phyloP scores from a whole-genome alignment of 2,113 vertebrate genomes.

The Strigops habroptila region DNA sequence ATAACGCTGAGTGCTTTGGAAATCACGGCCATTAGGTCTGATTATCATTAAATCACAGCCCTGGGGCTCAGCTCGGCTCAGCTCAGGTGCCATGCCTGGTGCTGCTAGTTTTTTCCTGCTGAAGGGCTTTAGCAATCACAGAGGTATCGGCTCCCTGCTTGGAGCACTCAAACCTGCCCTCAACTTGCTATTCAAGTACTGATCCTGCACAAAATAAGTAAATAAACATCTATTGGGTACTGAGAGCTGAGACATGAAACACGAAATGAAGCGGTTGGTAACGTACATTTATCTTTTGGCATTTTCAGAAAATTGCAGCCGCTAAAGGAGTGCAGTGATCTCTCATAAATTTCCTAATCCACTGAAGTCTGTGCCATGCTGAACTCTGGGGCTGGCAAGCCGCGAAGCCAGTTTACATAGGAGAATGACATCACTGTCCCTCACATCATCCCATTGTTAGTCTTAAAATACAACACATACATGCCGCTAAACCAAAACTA shows the following conservation, averaged over 20 bases:
- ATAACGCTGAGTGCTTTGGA: not conserved
- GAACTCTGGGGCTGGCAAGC: not conserved
- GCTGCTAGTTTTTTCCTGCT: not conserved
- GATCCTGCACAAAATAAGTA: accelerated
- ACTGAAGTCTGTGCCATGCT: not conserved
- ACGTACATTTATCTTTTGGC: not conserved
- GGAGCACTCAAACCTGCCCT: not conserved
- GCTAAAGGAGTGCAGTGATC: not conserved
- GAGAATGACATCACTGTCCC: not conserved
- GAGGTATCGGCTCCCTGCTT: not conserved
- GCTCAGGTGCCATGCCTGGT: not conserved
- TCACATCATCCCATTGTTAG: not conserved
- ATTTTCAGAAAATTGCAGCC: not conserved
- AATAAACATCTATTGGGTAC: not conserved
- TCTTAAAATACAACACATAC: not conserved
- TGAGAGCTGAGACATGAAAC: not conserved
- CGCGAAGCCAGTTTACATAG: not conserved
- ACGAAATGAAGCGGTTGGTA: accelerated
- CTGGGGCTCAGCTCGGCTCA: not conserved
- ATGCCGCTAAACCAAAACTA: not conserved
- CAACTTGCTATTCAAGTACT: not conserved
- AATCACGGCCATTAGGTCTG: slow-evolving; percentile 6
- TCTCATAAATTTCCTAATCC: not conserved
- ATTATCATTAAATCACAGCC: not conserved
- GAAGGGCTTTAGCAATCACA: not conserved